Conservation (phyloP, 2,113 vertebrate genomes). For the Xenopus borealis region DNA sequence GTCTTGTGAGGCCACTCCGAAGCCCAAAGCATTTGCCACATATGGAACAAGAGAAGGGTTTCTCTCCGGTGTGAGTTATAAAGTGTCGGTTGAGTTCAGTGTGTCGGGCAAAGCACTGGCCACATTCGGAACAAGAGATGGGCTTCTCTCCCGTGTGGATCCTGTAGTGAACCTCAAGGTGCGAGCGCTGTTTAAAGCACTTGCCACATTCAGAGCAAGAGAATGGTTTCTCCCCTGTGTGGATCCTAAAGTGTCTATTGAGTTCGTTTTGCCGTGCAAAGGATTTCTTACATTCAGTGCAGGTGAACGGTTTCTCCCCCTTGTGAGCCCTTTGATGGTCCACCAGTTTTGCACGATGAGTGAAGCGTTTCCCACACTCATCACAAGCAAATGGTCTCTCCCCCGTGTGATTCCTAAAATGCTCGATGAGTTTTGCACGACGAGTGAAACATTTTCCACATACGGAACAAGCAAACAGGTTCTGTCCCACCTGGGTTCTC, state of each 20-base stretch:
- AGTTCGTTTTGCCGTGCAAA: background rate
- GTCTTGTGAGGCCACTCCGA: no score
- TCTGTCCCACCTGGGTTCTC: slow-evolving; percentile 8
- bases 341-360: background rate
- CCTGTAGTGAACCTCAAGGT: background rate
- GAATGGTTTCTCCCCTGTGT: background rate
- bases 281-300: slow-evolving; percentile 8
- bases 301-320: slow-evolving; percentile 4
- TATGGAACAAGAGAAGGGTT: no score
- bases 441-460: background rate
- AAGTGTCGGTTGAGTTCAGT: slow-evolving; percentile 13
- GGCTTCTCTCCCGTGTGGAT: slow-evolving; percentile 16
- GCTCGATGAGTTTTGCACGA: background rate
- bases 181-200: slow-evolving; percentile 11
- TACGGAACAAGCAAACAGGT: slow-evolving; percentile 10
- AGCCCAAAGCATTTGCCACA: no score
- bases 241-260: background rate
- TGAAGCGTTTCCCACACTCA: background rate
- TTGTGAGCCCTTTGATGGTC: background rate
- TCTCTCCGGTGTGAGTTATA: background rate
- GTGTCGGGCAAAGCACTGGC: background rate
- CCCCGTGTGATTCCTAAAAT: background rate
- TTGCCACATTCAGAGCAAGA: slow-evolving; percentile 22
- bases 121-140: slow-evolving; percentile 12
- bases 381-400: background rate